A percentile compares a stretch with the other conserved stretches of the same genome.
These are phyloP conservation scores for Kryptolebias marmoratus DNA, from an alignment of 2,113 vertebrate genomes.

Conservation along the genomic window DNA sequence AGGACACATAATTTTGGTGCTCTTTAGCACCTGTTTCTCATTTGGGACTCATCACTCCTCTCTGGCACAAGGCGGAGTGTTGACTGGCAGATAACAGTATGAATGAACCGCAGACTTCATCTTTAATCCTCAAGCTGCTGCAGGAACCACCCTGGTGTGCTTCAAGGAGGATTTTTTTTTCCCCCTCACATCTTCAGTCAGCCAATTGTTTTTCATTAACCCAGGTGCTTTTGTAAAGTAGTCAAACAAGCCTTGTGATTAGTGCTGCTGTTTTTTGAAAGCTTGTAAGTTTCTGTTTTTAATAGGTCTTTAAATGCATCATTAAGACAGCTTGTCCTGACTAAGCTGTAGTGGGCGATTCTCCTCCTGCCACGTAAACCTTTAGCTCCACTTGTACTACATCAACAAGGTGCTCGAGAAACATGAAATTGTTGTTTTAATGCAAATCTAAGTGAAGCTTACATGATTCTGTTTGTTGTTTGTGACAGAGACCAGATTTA, in stretches of 20 bases:
- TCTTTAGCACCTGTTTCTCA: not conserved
- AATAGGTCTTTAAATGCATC: constrained; percentile 45
- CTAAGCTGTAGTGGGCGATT: constrained; percentile 44
- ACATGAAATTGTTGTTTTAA: constrained; percentile 4
- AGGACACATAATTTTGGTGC: not conserved
- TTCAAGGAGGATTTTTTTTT: constrained; percentile 23
- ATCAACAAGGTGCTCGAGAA: not conserved
- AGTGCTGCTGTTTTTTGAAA: constrained; percentile 39
- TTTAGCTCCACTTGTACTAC: constrained; percentile 3
- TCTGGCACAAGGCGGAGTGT: not conserved
- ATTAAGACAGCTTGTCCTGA: constrained; percentile 38
- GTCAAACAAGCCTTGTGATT: constrained; percentile 40
- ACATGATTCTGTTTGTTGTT: constrained; percentile 23
- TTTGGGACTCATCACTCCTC: not conserved
- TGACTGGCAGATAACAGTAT: not conserved
- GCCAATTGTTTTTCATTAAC: constrained; percentile 68
- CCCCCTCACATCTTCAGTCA: constrained; percentile 44
- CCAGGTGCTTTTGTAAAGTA: constrained; percentile 32
- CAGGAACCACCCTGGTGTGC: constrained; percentile 17
- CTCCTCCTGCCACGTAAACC: constrained; percentile 22
- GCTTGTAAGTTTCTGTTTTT: constrained; percentile 48
- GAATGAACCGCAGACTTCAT: constrained; percentile 17
- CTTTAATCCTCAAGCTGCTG: constrained; percentile 20
- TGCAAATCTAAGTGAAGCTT: not conserved
- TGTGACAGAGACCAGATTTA: constrained; percentile 12